phyloP scores from a whole-genome alignment of 92 coral and sea anemone species.

The Porites lobata region DNA sequence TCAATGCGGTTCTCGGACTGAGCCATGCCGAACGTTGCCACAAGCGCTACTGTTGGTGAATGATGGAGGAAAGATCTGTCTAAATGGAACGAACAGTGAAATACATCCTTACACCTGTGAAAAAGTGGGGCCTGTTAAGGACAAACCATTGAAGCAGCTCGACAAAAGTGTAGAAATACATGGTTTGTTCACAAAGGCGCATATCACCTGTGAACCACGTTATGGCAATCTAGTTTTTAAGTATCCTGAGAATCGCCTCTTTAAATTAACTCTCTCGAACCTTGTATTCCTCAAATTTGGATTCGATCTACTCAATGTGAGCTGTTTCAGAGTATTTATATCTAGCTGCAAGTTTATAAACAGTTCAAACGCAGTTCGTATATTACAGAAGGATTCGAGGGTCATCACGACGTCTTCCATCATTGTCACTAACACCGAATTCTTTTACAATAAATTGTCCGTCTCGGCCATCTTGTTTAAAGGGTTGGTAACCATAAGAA shows the following conservation, averaged over 20 bases:
- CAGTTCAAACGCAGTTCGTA: background rate
- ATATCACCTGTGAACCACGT: background rate
- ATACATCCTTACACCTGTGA: background rate
- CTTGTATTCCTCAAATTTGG: background rate
- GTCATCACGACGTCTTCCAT: background rate
- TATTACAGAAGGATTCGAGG: background rate
- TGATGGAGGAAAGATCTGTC: constrained; percentile 12
- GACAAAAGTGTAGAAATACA: background rate
- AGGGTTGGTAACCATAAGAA: background rate
- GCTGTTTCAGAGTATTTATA: background rate
- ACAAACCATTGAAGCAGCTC: background rate
- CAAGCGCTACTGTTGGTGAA: background rate
- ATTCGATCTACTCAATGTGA: background rate
- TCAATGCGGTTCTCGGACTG: background rate
- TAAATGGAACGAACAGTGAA: background rate
- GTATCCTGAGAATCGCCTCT: background rate
- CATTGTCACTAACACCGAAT: background rate
- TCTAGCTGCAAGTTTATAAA: background rate
- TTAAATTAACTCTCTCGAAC: background rate
- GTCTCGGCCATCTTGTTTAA: background rate
- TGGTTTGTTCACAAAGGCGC: background rate
- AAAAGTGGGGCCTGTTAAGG: background rate
- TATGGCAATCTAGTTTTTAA: background rate
- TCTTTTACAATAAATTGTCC: background rate
- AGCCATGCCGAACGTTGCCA: background rate